These are phyloP conservation scores for Tympanoctomys barrerae DNA, from an alignment of 2,797 vertebrate species.

Conservation along the genomic window DNA sequence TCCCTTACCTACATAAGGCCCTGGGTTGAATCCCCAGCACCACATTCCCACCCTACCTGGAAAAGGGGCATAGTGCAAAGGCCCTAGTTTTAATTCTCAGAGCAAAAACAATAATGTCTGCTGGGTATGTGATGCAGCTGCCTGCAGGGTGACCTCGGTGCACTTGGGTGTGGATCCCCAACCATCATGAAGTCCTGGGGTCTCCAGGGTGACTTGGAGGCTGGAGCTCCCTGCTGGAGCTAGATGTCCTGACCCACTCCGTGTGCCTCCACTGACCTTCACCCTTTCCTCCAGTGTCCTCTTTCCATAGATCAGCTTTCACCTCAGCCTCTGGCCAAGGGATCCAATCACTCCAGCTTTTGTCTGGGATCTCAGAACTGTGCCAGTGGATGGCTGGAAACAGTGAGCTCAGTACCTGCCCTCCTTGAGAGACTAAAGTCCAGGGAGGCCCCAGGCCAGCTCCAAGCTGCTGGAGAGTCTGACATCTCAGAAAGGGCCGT, in stretches of 20 bases:
- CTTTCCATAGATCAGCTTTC: slow-evolving; percentile 61
- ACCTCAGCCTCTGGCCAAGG: slow-evolving; percentile 34
- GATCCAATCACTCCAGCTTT: slow-evolving; percentile 56
- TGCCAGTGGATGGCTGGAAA: neutral
- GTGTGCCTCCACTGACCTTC: neutral
- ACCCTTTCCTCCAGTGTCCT: neutral
- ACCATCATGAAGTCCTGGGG: too few species aligned
- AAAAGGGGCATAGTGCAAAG: neutral
- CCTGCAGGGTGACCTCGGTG: neutral
- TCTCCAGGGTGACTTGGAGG: neutral
- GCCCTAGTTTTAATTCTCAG: neutral
- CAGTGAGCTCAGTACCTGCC: neutral
- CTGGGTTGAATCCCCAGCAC: neutral
- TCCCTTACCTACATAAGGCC: neutral
- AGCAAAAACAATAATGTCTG: neutral
- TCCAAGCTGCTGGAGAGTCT: neutral
- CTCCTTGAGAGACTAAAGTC: neutral
- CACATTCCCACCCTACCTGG: neutral
- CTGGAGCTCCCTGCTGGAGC: neutral
- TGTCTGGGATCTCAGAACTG: slow-evolving; percentile 60
- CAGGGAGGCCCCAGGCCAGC: neutral
- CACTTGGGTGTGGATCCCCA: neutral
- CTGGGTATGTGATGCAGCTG: neutral
- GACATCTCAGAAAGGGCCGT: neutral
- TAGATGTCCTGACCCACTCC: neutral